phyloP scores from a whole-genome alignment of 2,888 invertebrate species.

The Lasioglossum calceatum region DNA sequence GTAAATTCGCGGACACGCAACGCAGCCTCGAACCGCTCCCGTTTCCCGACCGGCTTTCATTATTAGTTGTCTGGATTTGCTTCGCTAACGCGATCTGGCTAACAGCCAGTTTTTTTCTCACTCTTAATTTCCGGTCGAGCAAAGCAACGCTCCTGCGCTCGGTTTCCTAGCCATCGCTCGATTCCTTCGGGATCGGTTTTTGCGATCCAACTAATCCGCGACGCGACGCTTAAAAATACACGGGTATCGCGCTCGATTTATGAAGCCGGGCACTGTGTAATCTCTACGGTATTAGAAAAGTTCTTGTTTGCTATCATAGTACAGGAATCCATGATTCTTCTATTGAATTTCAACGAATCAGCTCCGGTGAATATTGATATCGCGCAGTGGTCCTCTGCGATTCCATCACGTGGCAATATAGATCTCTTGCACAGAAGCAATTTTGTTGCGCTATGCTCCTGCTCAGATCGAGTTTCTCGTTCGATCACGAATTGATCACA shows the following conservation, averaged over 20 bases:
- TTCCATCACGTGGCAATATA: neutral
- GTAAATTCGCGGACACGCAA: slow-evolving; percentile 62
- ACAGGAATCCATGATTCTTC: neutral
- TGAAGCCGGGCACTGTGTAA: neutral
- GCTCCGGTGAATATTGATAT: neutral
- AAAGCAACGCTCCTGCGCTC: slow-evolving; percentile 40
- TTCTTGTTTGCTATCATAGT: neutral
- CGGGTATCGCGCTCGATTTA: slow-evolving; percentile 1
- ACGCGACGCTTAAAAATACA: slow-evolving; percentile 38
- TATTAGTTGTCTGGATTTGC: slow-evolving; percentile 72
- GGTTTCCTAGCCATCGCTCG: slow-evolving; percentile 23
- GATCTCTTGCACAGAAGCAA: neutral
- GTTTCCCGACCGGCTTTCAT: slow-evolving; percentile 61
- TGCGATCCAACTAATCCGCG: neutral
- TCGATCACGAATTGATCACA: neutral
- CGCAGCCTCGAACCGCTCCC: slow-evolving; percentile 21
- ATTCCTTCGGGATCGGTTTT: slow-evolving; percentile 22
- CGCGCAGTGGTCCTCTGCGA: neutral
- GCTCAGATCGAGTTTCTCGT: neutral
- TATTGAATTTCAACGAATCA: neutral
- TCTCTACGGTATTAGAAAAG: neutral
- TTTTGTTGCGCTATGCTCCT: neutral
- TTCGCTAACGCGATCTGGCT: slow-evolving; percentile 70
- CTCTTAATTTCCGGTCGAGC: slow-evolving; percentile 66
- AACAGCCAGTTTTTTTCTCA: slow-evolving; percentile 64